Conservation (phyloP, 2,113 vertebrate species). For the Neolamprologus toae region DNA sequence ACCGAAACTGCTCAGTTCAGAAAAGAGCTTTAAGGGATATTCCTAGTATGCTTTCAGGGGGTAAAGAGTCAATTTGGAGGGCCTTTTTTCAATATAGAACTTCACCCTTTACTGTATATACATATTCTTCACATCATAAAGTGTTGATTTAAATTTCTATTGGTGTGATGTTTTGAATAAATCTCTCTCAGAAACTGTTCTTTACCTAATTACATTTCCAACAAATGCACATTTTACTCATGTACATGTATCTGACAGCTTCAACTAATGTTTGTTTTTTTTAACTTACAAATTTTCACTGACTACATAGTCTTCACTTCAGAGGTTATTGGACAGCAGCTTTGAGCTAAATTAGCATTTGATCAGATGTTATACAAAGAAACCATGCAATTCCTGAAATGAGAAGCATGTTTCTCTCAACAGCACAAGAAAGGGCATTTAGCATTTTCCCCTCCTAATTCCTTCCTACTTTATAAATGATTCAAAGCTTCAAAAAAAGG, state of each 20-base stretch:
- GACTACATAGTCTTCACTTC: not conserved
- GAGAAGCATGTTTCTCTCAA: not conserved
- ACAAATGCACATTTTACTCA: not conserved
- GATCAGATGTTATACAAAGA: not conserved
- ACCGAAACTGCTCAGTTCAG: not conserved
- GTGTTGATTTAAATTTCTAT: not conserved
- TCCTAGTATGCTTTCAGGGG: not conserved
- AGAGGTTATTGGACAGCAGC: not conserved
- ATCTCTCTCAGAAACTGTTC: not conserved
- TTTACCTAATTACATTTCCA: not conserved
- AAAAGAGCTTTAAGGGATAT: not conserved
- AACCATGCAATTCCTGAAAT: not conserved
- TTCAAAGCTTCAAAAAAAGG: conserved; percentile 7
- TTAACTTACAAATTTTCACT: not conserved
- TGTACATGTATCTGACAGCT: not conserved
- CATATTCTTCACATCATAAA: not conserved
- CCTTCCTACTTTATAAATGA: conserved; percentile 29
- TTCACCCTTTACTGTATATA: not conserved
- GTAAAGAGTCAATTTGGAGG: not conserved
- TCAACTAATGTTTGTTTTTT: not conserved
- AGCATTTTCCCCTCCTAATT: not conserved
- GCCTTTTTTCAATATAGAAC: not conserved
- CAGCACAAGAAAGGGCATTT: not conserved
- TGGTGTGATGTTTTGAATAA: not conserved
- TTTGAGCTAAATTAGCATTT: not conserved